Conservation (phyloP, 1,140 invertebrate genomes). For the Leguminivora glycinivorella region DNA sequence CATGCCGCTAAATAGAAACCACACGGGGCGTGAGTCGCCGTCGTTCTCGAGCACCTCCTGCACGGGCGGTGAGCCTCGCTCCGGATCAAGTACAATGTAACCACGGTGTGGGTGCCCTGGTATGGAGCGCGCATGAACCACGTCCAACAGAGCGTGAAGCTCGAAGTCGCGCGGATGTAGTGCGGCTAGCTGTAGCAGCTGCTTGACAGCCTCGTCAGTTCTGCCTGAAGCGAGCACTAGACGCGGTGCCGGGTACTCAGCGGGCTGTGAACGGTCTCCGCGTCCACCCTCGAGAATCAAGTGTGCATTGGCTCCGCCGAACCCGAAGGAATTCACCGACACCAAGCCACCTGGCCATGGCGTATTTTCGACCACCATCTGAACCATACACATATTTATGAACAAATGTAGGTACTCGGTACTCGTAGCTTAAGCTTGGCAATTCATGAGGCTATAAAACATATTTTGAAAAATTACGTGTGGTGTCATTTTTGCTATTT, state of each 20-base stretch:
- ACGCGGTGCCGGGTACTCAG: constrained; percentile 79
- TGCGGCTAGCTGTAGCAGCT: constrained; percentile 83
- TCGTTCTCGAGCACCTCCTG: no score
- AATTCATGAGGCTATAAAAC: no score
- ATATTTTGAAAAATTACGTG: no score
- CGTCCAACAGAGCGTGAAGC: constrained; percentile 87
- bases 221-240: constrained; percentile 90
- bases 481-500: no score
- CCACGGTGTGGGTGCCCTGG: constrained; percentile 87
- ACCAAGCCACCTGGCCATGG: constrained; percentile 93
- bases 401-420: background rate
- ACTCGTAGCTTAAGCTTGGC: no score
- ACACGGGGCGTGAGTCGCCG: no score
- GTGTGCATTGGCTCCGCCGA: constrained; percentile 98
- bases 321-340: constrained; percentile 97
- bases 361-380: constrained; percentile 89
- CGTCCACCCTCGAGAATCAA: constrained; percentile 86
- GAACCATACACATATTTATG: background rate
- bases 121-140: constrained; percentile 85
- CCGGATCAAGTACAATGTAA: constrained; percentile 84
- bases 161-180: constrained; percentile 84
- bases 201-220: constrained; percentile 88
- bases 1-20: no score
- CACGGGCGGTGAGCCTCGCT: constrained; percentile 68
- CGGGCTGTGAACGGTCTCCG: constrained; percentile 75